Conservation (phyloP, 2,113 vertebrate species). For the Hipposideros armiger region DNA sequence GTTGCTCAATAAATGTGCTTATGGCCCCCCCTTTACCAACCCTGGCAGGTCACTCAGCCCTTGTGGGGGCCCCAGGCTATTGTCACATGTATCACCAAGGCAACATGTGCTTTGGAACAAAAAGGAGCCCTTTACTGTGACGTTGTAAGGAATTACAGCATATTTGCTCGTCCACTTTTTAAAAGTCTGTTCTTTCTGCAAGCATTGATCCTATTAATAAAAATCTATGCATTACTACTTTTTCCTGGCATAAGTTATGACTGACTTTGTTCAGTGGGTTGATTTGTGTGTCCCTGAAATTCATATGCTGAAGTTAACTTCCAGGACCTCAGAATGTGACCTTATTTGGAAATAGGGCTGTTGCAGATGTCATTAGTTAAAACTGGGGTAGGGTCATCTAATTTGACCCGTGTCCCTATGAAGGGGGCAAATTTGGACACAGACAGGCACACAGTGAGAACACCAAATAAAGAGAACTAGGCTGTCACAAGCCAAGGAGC, state of each 20-base stretch:
- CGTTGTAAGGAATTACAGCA: neutral
- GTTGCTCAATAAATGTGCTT: too few relatives aligned
- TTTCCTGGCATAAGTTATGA: neutral
- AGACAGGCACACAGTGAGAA: neutral
- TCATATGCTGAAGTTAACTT: neutral
- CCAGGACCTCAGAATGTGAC: neutral
- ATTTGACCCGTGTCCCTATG: neutral
- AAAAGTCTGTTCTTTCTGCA: neutral
- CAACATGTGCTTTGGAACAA: neutral
- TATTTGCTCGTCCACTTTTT: neutral
- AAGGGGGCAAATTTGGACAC: neutral
- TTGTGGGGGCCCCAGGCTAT: too few relatives aligned
- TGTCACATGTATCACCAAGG: neutral
- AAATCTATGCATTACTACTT: neutral
- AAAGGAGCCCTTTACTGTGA: neutral
- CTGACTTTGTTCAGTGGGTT: neutral
- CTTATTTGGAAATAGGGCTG: neutral
- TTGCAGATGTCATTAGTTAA: neutral
- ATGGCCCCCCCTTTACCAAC: too few relatives aligned
- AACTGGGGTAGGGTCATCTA: neutral
- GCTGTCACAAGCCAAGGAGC: neutral
- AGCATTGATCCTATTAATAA: neutral
- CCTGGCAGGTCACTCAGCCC: too few relatives aligned
- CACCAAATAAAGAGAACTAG: accelerated
- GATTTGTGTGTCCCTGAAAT: neutral